phyloP scores from a whole-genome alignment of 2,888 invertebrate genomes.

The Seladonia tumulorum region DNA sequence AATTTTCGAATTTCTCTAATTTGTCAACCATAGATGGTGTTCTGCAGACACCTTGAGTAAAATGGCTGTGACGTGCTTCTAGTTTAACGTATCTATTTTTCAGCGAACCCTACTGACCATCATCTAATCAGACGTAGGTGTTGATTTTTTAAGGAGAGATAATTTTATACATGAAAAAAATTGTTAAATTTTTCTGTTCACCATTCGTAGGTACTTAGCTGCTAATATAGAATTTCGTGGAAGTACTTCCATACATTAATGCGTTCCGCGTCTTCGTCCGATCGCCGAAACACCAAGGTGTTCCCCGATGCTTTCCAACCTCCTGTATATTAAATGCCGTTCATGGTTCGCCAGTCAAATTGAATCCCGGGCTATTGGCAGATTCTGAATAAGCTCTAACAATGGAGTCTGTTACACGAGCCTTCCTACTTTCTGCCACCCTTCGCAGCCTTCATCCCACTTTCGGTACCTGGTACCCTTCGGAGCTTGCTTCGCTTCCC shows the following conservation, averaged over 20 bases:
- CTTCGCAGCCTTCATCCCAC: constrained; percentile 31
- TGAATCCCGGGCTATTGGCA: constrained; percentile 76
- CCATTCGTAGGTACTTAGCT: neutral
- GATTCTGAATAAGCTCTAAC: constrained; percentile 76
- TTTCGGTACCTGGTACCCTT: constrained; percentile 46
- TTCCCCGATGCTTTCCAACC: constrained; percentile 17
- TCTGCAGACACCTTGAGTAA: neutral
- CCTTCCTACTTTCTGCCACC: constrained; percentile 55
- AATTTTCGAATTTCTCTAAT: neutral
- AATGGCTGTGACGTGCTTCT: neutral
- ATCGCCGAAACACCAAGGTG: constrained; percentile 16
- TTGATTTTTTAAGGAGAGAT: neutral
- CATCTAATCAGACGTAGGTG: neutral
- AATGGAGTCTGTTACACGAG: constrained; percentile 73
- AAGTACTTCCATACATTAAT: constrained; percentile 16
- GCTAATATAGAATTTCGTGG: neutral
- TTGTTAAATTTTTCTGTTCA: neutral
- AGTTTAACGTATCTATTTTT: neutral
- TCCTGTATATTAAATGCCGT: constrained; percentile 73
- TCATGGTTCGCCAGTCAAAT: constrained; percentile 76
- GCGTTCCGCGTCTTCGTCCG: neutral
- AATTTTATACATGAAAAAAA: neutral
- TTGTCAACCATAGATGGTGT: neutral
- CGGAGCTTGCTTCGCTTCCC: constrained; percentile 29
- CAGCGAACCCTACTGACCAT: neutral